A percentile compares a stretch with the other conserved stretches of the same genome.
These are phyloP conservation scores for Calameuta filiformis DNA, from an alignment of 2,888 invertebrate species.

Conservation along the genomic window DNA sequence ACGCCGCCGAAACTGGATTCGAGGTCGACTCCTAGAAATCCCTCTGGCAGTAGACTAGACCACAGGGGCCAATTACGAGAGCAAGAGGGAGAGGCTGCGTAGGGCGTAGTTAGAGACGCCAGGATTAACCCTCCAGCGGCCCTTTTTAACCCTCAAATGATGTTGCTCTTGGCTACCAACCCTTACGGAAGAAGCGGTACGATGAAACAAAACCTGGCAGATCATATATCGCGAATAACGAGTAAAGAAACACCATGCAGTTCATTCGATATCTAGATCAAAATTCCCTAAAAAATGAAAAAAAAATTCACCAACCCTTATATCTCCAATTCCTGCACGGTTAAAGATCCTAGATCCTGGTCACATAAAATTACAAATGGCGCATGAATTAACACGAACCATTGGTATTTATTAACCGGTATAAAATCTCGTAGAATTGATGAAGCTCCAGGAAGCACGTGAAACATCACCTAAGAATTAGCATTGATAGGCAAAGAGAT, in stretches of 20 bases:
- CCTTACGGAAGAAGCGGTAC: neutral
- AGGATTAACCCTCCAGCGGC: slow-evolving; percentile 48
- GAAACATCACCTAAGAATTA: neutral
- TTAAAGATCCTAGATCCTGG: neutral
- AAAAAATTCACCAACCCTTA: too few species aligned
- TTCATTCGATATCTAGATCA: neutral
- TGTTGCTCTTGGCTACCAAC: neutral
- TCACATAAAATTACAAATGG: neutral
- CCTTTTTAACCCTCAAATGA: slow-evolving; percentile 34
- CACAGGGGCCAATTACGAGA: slow-evolving; percentile 57
- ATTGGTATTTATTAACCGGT: neutral
- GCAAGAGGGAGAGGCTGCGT: slow-evolving; percentile 11
- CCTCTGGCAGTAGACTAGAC: slow-evolving; percentile 57
- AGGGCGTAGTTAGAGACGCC: slow-evolving; percentile 34
- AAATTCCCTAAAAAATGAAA: neutral
- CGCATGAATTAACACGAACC: neutral
- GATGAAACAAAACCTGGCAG: neutral
- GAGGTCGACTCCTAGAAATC: slow-evolving; percentile 60
- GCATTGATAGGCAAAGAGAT: neutral
- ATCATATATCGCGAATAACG: neutral
- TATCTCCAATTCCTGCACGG: neutral
- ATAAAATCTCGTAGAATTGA: neutral
- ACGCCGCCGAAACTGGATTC: slow-evolving; percentile 53
- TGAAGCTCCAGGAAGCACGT: neutral
- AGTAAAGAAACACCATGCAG: neutral